Percentiles rank a stretch among this genome's conserved stretches.
These are phyloP conservation scores for Pemphredon lugubris DNA, from an alignment of 2,888 invertebrate genomes.

Conservation along the genomic window DNA sequence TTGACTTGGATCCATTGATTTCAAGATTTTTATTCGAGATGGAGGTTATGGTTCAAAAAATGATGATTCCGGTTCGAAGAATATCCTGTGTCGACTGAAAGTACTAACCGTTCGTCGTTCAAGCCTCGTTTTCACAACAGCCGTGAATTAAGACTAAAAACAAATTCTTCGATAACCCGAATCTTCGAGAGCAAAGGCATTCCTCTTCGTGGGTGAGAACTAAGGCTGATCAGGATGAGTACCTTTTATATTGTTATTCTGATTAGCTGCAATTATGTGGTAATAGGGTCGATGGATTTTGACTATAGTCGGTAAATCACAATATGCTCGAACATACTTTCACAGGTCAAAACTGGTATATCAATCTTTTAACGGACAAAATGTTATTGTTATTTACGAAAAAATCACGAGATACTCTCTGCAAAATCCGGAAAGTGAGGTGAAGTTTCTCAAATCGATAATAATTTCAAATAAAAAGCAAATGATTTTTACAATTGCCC, in stretches of 20 bases:
- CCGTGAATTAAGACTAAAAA: too few relatives aligned
- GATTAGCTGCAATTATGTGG: conserved; percentile 37
- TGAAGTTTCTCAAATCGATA: neutral
- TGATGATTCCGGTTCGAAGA: too few relatives aligned
- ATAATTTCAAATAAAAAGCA: neutral
- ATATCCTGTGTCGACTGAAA: conserved; percentile 14
- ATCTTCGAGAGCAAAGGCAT: conserved; percentile 28
- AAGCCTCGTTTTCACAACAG: too few relatives aligned
- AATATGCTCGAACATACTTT: conserved; percentile 41
- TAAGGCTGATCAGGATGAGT: conserved; percentile 56
- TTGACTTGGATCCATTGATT: too few relatives aligned
- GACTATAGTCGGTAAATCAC: neutral
- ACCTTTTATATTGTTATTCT: conserved; percentile 50
- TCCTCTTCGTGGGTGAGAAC: conserved; percentile 25
- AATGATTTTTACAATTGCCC: neutral
- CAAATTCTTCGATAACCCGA: too few relatives aligned
- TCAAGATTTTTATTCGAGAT: neutral
- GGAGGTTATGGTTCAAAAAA: neutral
- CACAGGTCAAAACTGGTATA: too few relatives aligned
- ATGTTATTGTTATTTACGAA: too few relatives aligned
- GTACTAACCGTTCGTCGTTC: too few relatives aligned
- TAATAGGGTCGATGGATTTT: conserved; percentile 15
- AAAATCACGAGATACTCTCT: too few relatives aligned
- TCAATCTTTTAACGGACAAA: too few relatives aligned
- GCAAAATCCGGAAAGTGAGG: neutral